Base-by-base conservation (phyloP, 2,888 invertebrate species). In the Cosmorhoe ocellata region DNA sequence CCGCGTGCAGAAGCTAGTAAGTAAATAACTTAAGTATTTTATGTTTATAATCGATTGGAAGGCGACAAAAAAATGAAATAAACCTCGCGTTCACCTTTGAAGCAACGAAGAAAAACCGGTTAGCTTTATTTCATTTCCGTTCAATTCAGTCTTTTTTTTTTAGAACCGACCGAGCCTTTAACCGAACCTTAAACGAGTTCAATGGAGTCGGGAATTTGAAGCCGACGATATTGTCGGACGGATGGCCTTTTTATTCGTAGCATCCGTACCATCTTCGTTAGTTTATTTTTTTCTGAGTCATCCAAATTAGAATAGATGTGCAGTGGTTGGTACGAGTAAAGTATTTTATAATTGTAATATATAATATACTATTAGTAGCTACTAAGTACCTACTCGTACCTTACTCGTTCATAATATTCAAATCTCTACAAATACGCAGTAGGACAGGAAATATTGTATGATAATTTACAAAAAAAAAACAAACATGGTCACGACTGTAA, bases 101-200 rank as follows among this genome's bases (percentile, higher is more conserved):
- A 71, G 70, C 66, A 69, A 68, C 80, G 76, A 71, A 78, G 77
- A 75, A 76, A 78, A 87, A 89, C 89, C 84, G 88, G 89, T 89
- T 83, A 75, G 69, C 79, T 74, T 85, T 83, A 83, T 83, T 87
- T 83, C 87, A 88, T 88, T 89, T 90, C 89, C 89, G 88, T 83
- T 88, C 87, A 80, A 86, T 83, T 82, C 80, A 76, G 76, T 54
- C 46, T 83, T 85, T 87, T 86, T 87, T 88, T 81, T n/a, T n/a
- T n/a, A n/a, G n/a, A n/a, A n/a, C n/a, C n/a, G n/a, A n/a, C n/a
- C n/a, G n/a, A n/a, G n/a, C n/a, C n/a, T n/a, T 85, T 77, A 82
- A 74, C 72, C 74, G 74, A 77, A 77, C 76, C 78, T 71, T 77
- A 78, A 81, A 77, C 79, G 81, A 71, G 81, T 81, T 81, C 79